Evolutionary conservation across 1,140 invertebrate genomes (phyloP).

Genomic region (Caerostris extrusa): DNA sequence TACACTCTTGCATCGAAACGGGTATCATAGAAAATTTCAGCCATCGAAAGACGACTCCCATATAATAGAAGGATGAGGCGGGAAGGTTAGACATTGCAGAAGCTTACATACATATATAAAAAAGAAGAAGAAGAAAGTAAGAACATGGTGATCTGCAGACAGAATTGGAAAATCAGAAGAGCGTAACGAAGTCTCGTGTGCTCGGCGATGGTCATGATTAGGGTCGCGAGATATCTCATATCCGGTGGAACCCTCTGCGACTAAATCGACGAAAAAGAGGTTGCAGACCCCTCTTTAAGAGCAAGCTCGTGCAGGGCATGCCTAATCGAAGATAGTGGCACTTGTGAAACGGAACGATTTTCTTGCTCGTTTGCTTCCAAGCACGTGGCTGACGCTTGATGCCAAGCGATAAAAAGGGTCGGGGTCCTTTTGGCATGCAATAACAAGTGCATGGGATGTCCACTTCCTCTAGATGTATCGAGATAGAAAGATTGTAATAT

Average conservation of each 20-base stretch:
- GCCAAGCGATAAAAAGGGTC: background rate
- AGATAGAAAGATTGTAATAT: background rate
- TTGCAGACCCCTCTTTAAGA: conserved; percentile 59
- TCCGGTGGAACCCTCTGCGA: conserved; percentile 59
- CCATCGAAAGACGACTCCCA: background rate
- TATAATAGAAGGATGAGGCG: background rate
- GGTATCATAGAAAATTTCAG: background rate
- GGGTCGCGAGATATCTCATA: conserved; percentile 62
- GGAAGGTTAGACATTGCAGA: background rate
- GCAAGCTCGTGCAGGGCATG: conserved; percentile 67
- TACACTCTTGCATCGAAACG: background rate
- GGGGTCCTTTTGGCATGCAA: background rate
- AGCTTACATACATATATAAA: too few species aligned
- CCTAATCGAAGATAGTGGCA: conserved; percentile 55
- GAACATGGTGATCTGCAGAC: background rate
- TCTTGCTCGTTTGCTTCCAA: conserved; percentile 24
- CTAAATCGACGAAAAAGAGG: background rate
- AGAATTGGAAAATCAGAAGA: conserved; percentile 62
- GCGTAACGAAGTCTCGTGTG: conserved; percentile 68
- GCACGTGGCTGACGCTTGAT: background rate
- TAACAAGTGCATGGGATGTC: background rate
- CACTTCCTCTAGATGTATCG: background rate
- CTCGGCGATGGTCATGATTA: conserved; percentile 64
- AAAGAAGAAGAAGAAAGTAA: background rate
- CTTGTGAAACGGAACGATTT: conserved; percentile 39